These are phyloP conservation scores for Myodes glareolus DNA, from an alignment of 2,113 vertebrate genomes.

Conservation along the genomic window DNA sequence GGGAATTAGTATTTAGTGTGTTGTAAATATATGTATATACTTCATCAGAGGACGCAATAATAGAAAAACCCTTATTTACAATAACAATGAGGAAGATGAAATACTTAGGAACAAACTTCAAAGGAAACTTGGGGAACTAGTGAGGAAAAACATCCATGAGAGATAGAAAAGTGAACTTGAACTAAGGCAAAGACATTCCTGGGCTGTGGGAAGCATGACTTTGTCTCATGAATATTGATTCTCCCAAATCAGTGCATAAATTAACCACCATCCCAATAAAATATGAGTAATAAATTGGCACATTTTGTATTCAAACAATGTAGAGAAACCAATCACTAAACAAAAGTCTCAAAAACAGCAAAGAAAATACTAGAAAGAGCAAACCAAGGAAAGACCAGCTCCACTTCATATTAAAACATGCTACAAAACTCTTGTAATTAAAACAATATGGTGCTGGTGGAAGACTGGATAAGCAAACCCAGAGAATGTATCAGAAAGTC, in stretches of 20 bases:
- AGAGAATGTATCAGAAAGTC: not conserved
- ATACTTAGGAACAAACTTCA: not conserved
- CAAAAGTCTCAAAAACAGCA: not conserved
- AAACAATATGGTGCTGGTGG: not conserved
- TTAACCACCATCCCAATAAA: constrained; percentile 29
- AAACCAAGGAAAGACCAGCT: not conserved
- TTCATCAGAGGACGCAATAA: not conserved
- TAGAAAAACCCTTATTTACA: not conserved
- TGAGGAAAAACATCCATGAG: not conserved
- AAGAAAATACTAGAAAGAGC: not conserved
- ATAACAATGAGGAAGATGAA: not conserved
- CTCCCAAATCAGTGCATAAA: not conserved
- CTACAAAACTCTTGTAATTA: not conserved
- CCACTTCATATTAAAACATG: not conserved
- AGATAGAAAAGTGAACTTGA: not conserved
- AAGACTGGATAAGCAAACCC: not conserved
- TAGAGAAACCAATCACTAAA: not conserved
- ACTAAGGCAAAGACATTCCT: not conserved
- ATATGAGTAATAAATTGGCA: not conserved
- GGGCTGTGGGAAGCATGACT: not conserved
- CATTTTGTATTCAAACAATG: not conserved
- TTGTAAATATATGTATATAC: not conserved
- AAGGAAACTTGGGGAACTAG: not conserved
- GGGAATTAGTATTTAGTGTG: constrained; percentile 12
- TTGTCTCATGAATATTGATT: not conserved